Evolutionary conservation across 2,888 invertebrate species (phyloP).

Genomic region (Drosophila quasianomalipes): DNA sequence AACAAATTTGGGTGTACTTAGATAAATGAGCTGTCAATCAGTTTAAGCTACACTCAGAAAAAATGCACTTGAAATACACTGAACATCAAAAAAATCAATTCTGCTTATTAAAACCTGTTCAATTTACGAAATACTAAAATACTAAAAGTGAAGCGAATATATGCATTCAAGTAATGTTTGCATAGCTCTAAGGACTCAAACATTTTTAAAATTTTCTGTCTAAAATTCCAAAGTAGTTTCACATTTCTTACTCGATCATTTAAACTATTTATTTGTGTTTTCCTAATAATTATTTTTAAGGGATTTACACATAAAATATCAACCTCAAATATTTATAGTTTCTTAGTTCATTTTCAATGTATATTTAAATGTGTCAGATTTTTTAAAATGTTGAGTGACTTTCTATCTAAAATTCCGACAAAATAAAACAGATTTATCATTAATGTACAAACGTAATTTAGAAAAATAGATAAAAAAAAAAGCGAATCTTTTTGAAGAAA

Average conservation of each 20-base stretch:
- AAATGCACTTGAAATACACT: not conserved
- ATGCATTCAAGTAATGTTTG: not conserved
- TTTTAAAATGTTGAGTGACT: not conserved
- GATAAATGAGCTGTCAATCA: constrained; percentile 2
- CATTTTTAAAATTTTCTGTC: not conserved
- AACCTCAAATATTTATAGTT: not conserved
- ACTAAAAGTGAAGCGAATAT: not conserved
- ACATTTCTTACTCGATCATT: not conserved
- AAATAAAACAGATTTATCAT: not conserved
- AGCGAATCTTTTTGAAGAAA: too few species aligned
- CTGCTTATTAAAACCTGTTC: not conserved
- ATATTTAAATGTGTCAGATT: too few species aligned
- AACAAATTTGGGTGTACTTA: not conserved
- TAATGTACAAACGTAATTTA: too few species aligned
- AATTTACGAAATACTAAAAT: not conserved
- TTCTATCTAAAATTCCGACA: not conserved
- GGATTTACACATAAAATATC: not conserved
- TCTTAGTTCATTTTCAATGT: not conserved
- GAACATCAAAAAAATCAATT: not conserved
- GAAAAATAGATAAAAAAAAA: not conserved
- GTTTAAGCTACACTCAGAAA: not conserved
- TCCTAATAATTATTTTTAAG: not conserved
- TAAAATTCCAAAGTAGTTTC: not conserved
- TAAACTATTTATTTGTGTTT: not conserved
- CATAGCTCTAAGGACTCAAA: not conserved